Conservation (phyloP, 1,140 invertebrate species). For the Drosophila kanapiae region DNA sequence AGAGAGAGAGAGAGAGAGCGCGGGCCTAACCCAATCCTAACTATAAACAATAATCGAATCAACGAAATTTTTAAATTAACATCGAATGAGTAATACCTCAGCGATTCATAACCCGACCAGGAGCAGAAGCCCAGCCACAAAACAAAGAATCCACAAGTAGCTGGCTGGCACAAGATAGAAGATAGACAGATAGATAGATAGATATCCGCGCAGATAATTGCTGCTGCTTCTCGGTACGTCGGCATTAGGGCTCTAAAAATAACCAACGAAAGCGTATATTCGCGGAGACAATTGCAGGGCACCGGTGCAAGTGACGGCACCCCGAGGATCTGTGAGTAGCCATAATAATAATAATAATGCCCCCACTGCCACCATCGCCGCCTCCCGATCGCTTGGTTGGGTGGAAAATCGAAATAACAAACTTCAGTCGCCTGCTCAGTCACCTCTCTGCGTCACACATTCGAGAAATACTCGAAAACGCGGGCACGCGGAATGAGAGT, state of each 20-base stretch:
- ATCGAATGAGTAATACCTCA: constrained; percentile 47
- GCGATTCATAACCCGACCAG: constrained; percentile 39
- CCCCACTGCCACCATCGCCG: background rate
- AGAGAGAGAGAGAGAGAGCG: background rate
- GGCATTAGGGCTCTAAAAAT: constrained; percentile 44
- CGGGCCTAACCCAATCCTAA: constrained; percentile 35
- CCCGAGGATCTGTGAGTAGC: constrained; percentile 51
- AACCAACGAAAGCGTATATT: constrained; percentile 11
- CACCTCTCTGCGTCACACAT: constrained; percentile 41
- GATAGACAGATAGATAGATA: constrained; percentile 46
- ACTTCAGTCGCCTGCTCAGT: constrained; percentile 32
- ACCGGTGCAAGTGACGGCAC: constrained; percentile 27
- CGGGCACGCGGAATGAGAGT: constrained; percentile 16
- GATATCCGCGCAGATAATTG: constrained; percentile 53
- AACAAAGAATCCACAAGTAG: constrained; percentile 78
- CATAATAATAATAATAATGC: background rate
- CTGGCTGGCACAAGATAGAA: constrained; percentile 23
- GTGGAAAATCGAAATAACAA: constrained; percentile 52
- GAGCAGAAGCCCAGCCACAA: constrained; percentile 10
- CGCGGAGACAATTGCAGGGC: constrained; percentile 50
- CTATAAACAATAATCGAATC: constrained; percentile 70
- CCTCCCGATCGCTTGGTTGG: constrained; percentile 15
- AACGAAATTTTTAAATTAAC: constrained; percentile 52
- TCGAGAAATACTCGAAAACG: constrained; percentile 9
- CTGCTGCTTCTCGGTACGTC: constrained; percentile 36